Conservation (phyloP, 1,140 invertebrate genomes). For the Drosophila teissieri region DNA sequence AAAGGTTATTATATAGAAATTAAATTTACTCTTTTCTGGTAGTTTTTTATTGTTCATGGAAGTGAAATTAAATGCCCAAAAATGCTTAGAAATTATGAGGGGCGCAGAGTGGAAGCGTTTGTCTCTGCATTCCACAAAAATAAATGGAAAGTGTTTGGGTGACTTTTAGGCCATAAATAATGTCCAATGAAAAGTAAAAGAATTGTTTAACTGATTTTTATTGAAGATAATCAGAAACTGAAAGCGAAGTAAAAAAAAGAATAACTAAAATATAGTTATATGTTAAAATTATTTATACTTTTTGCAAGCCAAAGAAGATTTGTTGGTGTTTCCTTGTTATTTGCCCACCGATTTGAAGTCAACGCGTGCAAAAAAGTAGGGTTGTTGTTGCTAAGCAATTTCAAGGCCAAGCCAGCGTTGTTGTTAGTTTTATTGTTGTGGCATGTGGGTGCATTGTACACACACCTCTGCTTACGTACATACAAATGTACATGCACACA, state of each 20-base stretch:
- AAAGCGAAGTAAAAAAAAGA: not conserved
- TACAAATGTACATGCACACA: not conserved
- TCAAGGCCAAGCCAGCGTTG: constrained; percentile 45
- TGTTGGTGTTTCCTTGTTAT: not conserved
- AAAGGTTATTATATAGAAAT: constrained; percentile 50
- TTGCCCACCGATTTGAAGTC: constrained; percentile 10
- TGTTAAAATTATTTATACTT: not conserved
- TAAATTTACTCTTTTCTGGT: constrained; percentile 48
- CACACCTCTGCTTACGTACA: not conserved
- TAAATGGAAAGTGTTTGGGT: constrained; percentile 45
- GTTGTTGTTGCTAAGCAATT: constrained; percentile 32
- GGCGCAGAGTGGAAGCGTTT: constrained; percentile 1
- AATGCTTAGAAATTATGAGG: constrained; percentile 26
- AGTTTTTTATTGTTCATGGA: constrained; percentile 41
- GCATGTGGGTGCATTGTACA: constrained; percentile 50
- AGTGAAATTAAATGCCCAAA: constrained; percentile 61
- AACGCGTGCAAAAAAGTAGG: constrained; percentile 36
- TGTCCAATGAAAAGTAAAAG: constrained; percentile 10
- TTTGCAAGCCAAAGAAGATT: not conserved
- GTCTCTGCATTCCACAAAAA: constrained; percentile 21
- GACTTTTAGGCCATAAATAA: constrained; percentile 21
- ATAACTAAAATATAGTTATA: too few relatives aligned
- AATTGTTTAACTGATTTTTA: constrained; percentile 4
- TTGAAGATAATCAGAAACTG: not conserved
- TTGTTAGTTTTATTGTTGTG: constrained; percentile 20